phyloP scores from a whole-genome alignment of 1,140 invertebrate species.

The Laupala kohalensis region DNA sequence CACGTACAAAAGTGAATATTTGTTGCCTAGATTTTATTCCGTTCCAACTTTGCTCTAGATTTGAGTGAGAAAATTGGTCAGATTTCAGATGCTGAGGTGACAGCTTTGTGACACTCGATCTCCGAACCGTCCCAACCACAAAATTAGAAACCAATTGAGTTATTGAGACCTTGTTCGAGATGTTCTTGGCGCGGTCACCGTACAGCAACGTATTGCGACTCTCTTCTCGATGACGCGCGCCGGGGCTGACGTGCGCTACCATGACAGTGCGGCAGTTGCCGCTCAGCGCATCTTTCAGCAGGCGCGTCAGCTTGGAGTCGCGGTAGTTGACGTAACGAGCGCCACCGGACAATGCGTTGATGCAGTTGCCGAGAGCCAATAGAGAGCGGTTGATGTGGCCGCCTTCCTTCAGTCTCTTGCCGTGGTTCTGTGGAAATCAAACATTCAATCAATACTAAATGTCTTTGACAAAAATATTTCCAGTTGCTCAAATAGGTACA shows the following conservation, averaged over 20 bases:
- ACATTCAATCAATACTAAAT: too few relatives aligned
- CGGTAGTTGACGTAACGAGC: slow-evolving; percentile 88
- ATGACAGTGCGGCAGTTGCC: slow-evolving; percentile 87
- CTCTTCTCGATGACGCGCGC: slow-evolving; percentile 66
- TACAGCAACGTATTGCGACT: slow-evolving; percentile 87
- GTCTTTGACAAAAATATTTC: too few relatives aligned
- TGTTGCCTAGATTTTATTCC: too few relatives aligned
- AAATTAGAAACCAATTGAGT: too few relatives aligned
- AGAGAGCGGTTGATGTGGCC: slow-evolving; percentile 90
- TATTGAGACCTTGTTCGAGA: slow-evolving; percentile 53
- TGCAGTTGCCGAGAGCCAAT: slow-evolving; percentile 86
- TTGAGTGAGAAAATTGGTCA: too few relatives aligned
- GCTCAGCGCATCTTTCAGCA: slow-evolving; percentile 73
- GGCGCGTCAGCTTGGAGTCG: slow-evolving; percentile 82
- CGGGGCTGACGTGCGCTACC: slow-evolving; percentile 90
- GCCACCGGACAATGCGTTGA: slow-evolving; percentile 76
- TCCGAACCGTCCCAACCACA: too few relatives aligned
- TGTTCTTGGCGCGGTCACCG: slow-evolving; percentile 82
- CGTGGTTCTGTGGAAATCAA: slow-evolving; percentile 49
- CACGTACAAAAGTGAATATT: too few relatives aligned
- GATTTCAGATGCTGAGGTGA: too few relatives aligned
- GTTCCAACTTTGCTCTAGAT: too few relatives aligned
- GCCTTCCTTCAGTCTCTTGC: slow-evolving; percentile 83
- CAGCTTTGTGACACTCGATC: too few relatives aligned
- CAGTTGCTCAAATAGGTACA: too few relatives aligned